Percentiles rank a stretch among this genome's conserved stretches.
Conservation (phyloP, 1,140 invertebrate species). For the Plodia interpunctella region DNA sequence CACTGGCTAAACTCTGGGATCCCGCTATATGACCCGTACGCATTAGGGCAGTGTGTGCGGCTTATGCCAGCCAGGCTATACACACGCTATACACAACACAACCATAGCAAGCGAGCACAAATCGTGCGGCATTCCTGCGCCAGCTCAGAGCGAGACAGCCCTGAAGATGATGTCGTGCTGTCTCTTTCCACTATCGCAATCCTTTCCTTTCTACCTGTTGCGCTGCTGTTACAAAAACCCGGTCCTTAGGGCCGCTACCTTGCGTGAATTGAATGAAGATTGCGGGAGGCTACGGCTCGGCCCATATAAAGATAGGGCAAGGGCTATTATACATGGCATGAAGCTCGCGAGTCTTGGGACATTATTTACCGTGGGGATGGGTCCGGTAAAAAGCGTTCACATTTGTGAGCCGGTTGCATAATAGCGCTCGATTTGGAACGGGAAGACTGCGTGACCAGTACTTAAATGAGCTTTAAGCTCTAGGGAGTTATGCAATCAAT, state of each 20-base stretch:
- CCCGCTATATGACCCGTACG: slow-evolving; percentile 74
- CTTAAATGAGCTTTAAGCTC: slow-evolving; percentile 18
- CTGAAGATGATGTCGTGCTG: slow-evolving; percentile 41
- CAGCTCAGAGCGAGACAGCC: slow-evolving; percentile 50
- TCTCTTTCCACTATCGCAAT: slow-evolving; percentile 65
- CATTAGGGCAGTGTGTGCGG: slow-evolving; percentile 75
- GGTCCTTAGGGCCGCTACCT: slow-evolving; percentile 74
- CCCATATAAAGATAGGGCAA: slow-evolving; percentile 73
- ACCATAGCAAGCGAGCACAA: slow-evolving; percentile 53
- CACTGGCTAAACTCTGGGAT: slow-evolving; percentile 72
- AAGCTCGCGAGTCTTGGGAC: slow-evolving; percentile 49
- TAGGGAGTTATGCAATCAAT: too few species aligned
- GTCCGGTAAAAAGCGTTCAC: slow-evolving; percentile 46
- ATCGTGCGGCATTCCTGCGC: slow-evolving; percentile 74
- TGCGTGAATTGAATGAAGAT: slow-evolving; percentile 74
- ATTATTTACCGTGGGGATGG: slow-evolving; percentile 59
- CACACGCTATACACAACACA: slow-evolving; percentile 43
- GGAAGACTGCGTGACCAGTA: slow-evolving; percentile 48
- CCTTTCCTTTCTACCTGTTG: slow-evolving; percentile 76
- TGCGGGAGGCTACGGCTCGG: slow-evolving; percentile 68
- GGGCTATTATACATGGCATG: slow-evolving; percentile 54
- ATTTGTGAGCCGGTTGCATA: slow-evolving; percentile 65
- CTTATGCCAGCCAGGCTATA: slow-evolving; percentile 47
- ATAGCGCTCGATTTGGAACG: slow-evolving; percentile 54
- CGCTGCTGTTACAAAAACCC: slow-evolving; percentile 74